Conservation (phyloP, 1,140 invertebrate species). For the Lepidurus couesii region DNA sequence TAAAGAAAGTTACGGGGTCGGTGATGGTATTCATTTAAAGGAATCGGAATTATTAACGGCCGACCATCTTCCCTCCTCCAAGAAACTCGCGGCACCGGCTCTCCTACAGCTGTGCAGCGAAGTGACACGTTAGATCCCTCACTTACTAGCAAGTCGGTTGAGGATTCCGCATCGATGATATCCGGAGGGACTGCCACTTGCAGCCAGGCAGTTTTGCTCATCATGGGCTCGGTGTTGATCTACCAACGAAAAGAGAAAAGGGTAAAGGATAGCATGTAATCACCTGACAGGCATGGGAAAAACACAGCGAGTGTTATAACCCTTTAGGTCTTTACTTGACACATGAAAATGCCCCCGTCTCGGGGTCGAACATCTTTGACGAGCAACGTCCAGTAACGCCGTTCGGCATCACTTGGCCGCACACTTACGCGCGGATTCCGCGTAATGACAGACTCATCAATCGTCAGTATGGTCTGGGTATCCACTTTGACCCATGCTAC, state of each 20-base stretch:
- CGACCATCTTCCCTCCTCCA: conserved; percentile 75
- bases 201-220: conserved; percentile 31
- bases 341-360: conserved; percentile 83
- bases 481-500: conserved; percentile 86
- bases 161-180: conserved; percentile 68
- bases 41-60: conserved; percentile 48
- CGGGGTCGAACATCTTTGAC: conserved; percentile 46
- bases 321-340: conserved; percentile 72
- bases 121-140: conserved; percentile 79
- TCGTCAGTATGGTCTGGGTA: conserved; percentile 86
- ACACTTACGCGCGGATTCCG: conserved; percentile 70
- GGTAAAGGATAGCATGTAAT: not conserved
- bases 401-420: conserved; percentile 40
- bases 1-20: not conserved
- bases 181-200: conserved; percentile 70
- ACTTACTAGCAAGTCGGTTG: conserved; percentile 75
- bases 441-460: conserved; percentile 76
- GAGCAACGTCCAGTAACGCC: conserved; percentile 71
- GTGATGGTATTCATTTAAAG: not conserved
- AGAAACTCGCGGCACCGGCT: conserved; percentile 69
- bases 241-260: not conserved
- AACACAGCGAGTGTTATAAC: not conserved
- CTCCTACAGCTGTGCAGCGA: conserved; percentile 58
- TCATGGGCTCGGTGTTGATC: conserved; percentile 54
- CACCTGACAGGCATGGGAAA: not conserved